phyloP scores from a whole-genome alignment of 2,888 invertebrate genomes.

The Julus scandinavius region DNA sequence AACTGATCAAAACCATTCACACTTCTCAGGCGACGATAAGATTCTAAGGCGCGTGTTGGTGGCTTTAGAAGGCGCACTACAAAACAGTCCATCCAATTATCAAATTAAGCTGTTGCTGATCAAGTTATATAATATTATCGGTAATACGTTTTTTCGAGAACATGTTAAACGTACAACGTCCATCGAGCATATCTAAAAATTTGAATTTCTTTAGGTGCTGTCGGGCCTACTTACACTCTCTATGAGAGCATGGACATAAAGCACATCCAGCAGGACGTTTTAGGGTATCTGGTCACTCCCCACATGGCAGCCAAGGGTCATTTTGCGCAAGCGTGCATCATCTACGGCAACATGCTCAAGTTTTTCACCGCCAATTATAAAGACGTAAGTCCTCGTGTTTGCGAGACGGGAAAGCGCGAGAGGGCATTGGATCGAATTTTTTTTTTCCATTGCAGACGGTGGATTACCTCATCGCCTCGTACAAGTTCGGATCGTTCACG shows the following conservation, averaged over 20 bases:
- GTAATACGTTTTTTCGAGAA: slow-evolving; percentile 65
- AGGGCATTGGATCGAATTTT: slow-evolving; percentile 50
- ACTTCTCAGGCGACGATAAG: neutral
- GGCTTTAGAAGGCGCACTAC: slow-evolving; percentile 76
- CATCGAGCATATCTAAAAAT: slow-evolving; percentile 45
- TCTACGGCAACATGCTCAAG: slow-evolving; percentile 80
- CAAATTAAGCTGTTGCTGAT: slow-evolving; percentile 87
- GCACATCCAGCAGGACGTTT: slow-evolving; percentile 90
- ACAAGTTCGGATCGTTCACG: slow-evolving; percentile 93
- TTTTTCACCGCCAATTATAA: slow-evolving; percentile 90
- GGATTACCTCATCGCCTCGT: slow-evolving; percentile 90
- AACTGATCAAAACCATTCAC: neutral
- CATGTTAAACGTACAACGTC: slow-evolving; percentile 36
- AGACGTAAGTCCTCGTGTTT: slow-evolving; percentile 74
- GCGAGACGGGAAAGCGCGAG: neutral
- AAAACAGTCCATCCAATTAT: slow-evolving; percentile 86
- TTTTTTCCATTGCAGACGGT: slow-evolving; percentile 74
- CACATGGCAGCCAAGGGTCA: slow-evolving; percentile 79
- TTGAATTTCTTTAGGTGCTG: slow-evolving; percentile 73
- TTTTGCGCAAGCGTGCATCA: slow-evolving; percentile 75
- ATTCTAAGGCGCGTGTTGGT: slow-evolving; percentile 55
- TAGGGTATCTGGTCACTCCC: slow-evolving; percentile 75
- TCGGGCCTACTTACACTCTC: slow-evolving; percentile 77
- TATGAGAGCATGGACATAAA: slow-evolving; percentile 88
- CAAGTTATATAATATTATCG: slow-evolving; percentile 80